Evolutionary conservation across 1,140 invertebrate species (phyloP), one percentile per base, ranked within the genome.

Genomic region (Diorhabda sublineata): DNA sequence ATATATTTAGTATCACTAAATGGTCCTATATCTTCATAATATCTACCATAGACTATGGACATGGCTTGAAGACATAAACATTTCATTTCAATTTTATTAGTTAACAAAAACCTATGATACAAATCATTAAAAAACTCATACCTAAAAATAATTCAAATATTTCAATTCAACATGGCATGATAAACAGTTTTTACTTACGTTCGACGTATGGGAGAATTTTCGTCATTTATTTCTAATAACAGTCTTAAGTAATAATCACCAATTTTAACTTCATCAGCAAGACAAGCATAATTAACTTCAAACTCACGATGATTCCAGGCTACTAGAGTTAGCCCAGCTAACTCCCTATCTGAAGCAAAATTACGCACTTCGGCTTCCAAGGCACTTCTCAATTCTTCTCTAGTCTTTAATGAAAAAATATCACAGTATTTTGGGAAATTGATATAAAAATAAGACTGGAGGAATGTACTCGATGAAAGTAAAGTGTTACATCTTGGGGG

Each of bases 221-320:
- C 92, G 80, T 89, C 92, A 80, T 89, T 92, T 77, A 91, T 88
- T 82, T 98, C 96, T 42, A 99, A 83, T 66, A 99, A 84, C 73
- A 99, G 84, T 69, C 97, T 86, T 73, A 99, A 86, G 81, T 98
- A 99, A 84, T 99, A 99, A 82, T 99, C 97, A 44, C 98, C 97
- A 78, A 99, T 98, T 85, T 94, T 95, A 47, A 99, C 95, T 84
- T 99, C 98, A 77, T 99, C 96, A 68, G 91, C 89, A 57, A 99
- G 85, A 79, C 95, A 97, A 75, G 91, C 88, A 84, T 99, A 99
- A 70, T 90, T 88, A 2, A 98, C 89, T 84, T 98, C 95, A 81
- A 98, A 97, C 83, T 99, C 98, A 61, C 92, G 88, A 84, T 99
- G 95, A 85, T 99, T 99, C 98, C 98, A 99, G 0, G 95, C 92